Evolutionary conservation across 2,113 vertebrate species (phyloP), one percentile per base, ranked within the genome.

Genomic region (Syngnathus typhle): DNA sequence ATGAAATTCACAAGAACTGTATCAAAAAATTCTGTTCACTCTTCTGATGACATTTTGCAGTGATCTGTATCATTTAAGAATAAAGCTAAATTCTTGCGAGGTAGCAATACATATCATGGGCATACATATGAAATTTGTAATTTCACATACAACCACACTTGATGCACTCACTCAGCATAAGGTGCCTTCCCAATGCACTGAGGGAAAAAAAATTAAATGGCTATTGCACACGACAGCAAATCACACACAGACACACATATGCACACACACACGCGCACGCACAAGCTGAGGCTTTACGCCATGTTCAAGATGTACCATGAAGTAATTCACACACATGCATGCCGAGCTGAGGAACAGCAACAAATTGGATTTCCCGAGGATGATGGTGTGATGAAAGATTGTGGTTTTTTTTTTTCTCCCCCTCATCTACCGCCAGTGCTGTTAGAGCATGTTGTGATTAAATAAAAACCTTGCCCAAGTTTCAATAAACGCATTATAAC

Each of bases 401-500:
- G 87, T 85, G 88, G 88, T 86, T 88, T 91, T 91, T 91, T 91
- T 91, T 90, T 60, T 59, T 37, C 38, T 46, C 56, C 37, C 38
- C n/a, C 89, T 91, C 90, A 91, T 92, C 90, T 91, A 88, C 79
- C 87, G 86, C 87, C 85, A 83, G 84, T 86, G 81, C 88, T 90
- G 88, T 92, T 90, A 88, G 83, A 87, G 88, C 72, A 77, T 76
- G 63, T 80, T 79, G 74, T 84, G 88, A 92, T 91, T 90, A 90
- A 92, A 92, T 91, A 90, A 91, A 61, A 91, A 90, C 87, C 88
- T 86, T 90, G 88, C 90, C 90, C 88, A 88, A 90, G 91, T 90
- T 92, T 91, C 91, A 91, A 92, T 92, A 92, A 92, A 91, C 80
- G 74, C 87, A 91, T 91, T 92, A 91, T 82, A 90, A 88, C 88